phyloP scores from a whole-genome alignment of 1,140 invertebrate genomes.

The Heliothis subflexa region DNA sequence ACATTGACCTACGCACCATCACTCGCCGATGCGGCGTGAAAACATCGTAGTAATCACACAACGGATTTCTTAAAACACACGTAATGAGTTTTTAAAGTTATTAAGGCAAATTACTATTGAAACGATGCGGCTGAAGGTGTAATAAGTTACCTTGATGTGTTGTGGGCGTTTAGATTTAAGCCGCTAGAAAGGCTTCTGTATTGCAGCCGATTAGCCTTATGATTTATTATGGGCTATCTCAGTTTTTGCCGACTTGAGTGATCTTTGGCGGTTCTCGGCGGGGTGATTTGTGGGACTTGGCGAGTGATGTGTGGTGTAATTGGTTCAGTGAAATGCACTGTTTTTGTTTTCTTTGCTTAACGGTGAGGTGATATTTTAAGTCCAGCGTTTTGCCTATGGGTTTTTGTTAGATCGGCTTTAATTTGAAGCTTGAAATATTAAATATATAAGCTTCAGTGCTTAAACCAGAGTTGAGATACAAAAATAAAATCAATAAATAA shows the following conservation, averaged over 20 bases:
- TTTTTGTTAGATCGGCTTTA: neutral
- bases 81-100: slow-evolving; percentile 77
- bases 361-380: neutral
- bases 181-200: slow-evolving; percentile 60
- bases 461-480: no score
- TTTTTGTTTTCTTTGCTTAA: slow-evolving; percentile 5
- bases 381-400: neutral
- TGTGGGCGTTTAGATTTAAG: slow-evolving; percentile 56
- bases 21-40: slow-evolving; percentile 22
- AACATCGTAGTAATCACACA: slow-evolving; percentile 22
- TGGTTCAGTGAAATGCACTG: slow-evolving; percentile 2
- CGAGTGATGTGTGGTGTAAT: slow-evolving; percentile 33
- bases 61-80: slow-evolving; percentile 55
- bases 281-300: slow-evolving; percentile 43
- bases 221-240: slow-evolving; percentile 57
- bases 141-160: slow-evolving; percentile 60
- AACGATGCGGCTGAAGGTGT: slow-evolving; percentile 59
- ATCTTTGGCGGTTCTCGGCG: slow-evolving; percentile 41
- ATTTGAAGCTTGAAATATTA: no score
- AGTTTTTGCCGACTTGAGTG: slow-evolving; percentile 45
- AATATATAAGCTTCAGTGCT: no score
- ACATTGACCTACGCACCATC: neutral
- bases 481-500: slow-evolving; percentile 9
- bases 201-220: slow-evolving; percentile 59
- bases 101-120: slow-evolving; percentile 77